phyloP scores from a whole-genome alignment of 2,113 vertebrate genomes.

The Actinemys pallida region DNA sequence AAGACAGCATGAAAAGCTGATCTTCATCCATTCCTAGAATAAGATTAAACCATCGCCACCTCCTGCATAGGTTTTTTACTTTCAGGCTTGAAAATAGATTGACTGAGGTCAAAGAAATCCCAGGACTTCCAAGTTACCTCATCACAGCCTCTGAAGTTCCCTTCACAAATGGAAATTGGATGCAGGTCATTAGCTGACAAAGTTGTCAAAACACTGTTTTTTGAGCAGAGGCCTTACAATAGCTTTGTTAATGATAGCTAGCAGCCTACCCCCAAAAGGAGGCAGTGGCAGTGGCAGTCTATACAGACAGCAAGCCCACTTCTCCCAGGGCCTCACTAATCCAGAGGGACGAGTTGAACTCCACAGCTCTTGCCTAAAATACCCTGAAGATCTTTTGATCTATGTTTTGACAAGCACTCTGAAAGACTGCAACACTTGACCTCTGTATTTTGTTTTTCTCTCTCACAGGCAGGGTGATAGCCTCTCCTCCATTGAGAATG shows the following conservation, averaged over 20 bases:
- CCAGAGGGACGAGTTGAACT: not conserved
- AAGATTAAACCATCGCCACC: not conserved
- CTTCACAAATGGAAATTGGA: not conserved
- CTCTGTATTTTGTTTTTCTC: slow-evolving; percentile 26
- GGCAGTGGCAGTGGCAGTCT: not conserved
- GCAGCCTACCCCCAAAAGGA: not conserved
- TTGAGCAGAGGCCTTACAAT: not conserved
- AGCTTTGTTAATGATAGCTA: not conserved
- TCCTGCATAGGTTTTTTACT: not conserved
- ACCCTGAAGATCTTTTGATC: not conserved
- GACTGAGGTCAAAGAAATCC: not conserved
- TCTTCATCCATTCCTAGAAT: not conserved
- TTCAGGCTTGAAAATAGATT: not conserved
- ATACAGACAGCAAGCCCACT: not conserved
- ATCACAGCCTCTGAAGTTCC: not conserved
- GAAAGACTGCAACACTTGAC: slow-evolving; percentile 23
- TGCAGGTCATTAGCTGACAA: not conserved
- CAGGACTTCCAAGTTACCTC: not conserved
- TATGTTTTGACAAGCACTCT: not conserved
- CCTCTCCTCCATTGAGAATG: slow-evolving; percentile 88
- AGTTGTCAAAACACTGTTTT: not conserved
- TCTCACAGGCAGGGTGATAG: slow-evolving; percentile 85
- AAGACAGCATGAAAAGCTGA: not conserved
- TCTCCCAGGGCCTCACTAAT: not conserved
- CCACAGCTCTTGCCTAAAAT: slow-evolving; percentile 11